Base-by-base conservation (phyloP, 2,888 invertebrate genomes). In the Pseudeuparius sepicola region DNA sequence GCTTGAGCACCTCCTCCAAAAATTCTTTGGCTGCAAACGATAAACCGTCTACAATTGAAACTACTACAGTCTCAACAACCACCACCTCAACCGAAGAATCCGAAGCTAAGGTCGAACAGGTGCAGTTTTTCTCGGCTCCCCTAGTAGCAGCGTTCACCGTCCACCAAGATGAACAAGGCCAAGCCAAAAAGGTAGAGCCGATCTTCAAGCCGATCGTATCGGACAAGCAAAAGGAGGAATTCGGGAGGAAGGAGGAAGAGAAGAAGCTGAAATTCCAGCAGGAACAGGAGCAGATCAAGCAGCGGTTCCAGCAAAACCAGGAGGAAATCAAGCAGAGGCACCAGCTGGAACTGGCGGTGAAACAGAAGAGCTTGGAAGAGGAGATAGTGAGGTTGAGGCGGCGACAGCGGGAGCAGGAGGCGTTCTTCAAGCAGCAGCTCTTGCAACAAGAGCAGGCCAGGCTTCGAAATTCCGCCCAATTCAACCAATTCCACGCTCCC, bases 111-210 rank as follows among this genome's bases (percentile, higher is more conserved):
- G 77, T 78, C 2, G 70, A 74, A 49, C 71, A 78, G 52, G 82
- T 86, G 2, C 84, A 85, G 57, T 84, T 87, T 31, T 82, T 78
- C 52, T 76, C 78, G 46, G 86, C 86, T 2, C 86, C 87, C 1
- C 56, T 87, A 38, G 80, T 87, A 1, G 83, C 85, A 2, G 87
- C 87, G 1, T 87, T 87, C 51, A 87, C 87, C 0, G 82, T 87
- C 0, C 84, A 87, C 44, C 79, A 87, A 59, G 86, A 87, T 53
- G 78, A 77, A 44, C 68, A 70, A 15, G 87, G 87, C 1, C 55
- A 76, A n/a, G 83, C 87, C 0, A 79, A 81, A 48, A 80, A 78
- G 56, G 81, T 86, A 1, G 76, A 83, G 31, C 82, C 86, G 1
- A 70, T 84, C 48, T 75, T 70, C 51, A 73, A 74, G 51, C 66